These are phyloP conservation scores for Oreohelix idahoensis DNA, from an alignment of 1,140 invertebrate species.

Conservation along the genomic window DNA sequence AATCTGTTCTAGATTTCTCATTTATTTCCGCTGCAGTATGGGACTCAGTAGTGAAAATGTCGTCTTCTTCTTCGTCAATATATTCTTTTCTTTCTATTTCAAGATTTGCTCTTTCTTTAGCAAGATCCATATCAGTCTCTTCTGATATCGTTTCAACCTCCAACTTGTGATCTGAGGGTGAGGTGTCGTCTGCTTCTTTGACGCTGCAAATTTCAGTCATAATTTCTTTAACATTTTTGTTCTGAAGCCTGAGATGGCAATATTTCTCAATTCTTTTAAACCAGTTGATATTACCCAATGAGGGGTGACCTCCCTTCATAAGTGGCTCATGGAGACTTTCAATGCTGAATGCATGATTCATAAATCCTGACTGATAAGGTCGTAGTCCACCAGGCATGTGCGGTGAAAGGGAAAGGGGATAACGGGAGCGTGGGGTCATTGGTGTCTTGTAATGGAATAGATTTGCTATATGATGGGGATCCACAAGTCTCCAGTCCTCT, in stretches of 20 bases:
- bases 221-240: constrained; percentile 60
- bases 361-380: constrained; percentile 51
- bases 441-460: constrained; percentile 54
- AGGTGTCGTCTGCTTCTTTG: constrained; percentile 39
- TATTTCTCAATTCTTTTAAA: constrained; percentile 63
- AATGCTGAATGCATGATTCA: constrained; percentile 59
- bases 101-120: constrained; percentile 49
- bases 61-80: constrained; percentile 54
- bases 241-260: constrained; percentile 61
- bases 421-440: constrained; percentile 49
- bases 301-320: constrained; percentile 12
- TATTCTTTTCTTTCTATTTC: constrained; percentile 30
- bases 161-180: constrained; percentile 28
- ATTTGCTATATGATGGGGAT: constrained; percentile 60
- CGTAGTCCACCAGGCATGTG: constrained; percentile 43
- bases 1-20: constrained; percentile 48
- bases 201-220: constrained; percentile 49
- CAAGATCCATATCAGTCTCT: constrained; percentile 52
- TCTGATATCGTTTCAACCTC: constrained; percentile 46
- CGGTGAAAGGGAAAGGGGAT: constrained; percentile 48
- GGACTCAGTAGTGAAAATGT: constrained; percentile 52
- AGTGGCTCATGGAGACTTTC: constrained; percentile 49
- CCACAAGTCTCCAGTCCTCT: constrained; percentile 63
- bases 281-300: constrained; percentile 57
- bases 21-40: constrained; percentile 42